Evolutionary conservation across 2,888 invertebrate species (phyloP), one percentile per base, ranked within the genome.

Genomic region (Eudasyphora cyanicolor): DNA sequence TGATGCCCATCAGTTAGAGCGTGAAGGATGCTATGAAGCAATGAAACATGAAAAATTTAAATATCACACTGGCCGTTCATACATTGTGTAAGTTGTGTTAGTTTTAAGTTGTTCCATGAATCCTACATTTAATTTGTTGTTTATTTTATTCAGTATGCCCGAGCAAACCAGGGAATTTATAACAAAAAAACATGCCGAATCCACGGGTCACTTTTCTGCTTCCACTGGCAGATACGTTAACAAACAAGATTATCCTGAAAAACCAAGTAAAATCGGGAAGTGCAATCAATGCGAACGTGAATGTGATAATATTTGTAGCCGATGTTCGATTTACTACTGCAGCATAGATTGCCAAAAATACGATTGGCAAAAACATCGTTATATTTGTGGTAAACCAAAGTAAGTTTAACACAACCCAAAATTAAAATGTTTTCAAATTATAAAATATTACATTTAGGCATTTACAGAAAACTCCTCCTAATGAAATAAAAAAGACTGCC

Each of bases 1-100:
- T 17, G 89, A 89, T 83, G 89, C 89, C 4, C 89, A 89, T 38
- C 85, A 73, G 0, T 62, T 89, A 49, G 91, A 91, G 67, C 88
- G 89, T 5, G 78, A 86, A 51, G 87, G 86, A 5, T 82, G 86
- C 35, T 79, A 79, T 42, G 76, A 83, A 1, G 14, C 82, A 14
- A 21, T 69, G 8, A 79, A 86, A 54, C 73, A 84, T 42, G 79
- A 86, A 3, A 84, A 87, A 29, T 83, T 86, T 10, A 86, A 86
- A 67, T 89, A 85, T 83, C 86, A 86, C 24, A 88, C 87, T 10
- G 90, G 90, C 0, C 87, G 89, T 67, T 83, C 87, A 6, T 87
- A 87, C 27, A 79, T 87, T 17, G 85, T 76, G 90, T 89, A 76
- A 78, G 88, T n/a, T 62, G 45, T 4, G 45, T n/a, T 45, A 2